phyloP scores from a whole-genome alignment of 2,797 vertebrate genomes.

The Fringilla coelebs region DNA sequence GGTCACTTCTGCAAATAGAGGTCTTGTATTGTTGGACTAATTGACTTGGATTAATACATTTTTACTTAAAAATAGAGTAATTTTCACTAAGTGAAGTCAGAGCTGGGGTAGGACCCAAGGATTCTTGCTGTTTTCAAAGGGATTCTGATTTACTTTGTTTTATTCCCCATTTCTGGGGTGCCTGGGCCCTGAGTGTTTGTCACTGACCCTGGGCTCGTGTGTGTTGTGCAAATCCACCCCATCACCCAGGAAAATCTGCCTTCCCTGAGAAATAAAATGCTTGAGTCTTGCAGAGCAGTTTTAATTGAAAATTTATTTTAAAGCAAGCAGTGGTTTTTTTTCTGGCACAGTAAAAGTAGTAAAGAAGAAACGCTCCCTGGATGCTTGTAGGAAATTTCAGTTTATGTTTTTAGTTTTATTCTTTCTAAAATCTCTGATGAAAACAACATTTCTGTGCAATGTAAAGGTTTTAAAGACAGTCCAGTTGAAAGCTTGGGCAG shows the following conservation, averaged over 20 bases:
- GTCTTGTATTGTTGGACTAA: not conserved
- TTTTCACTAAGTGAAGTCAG: not conserved
- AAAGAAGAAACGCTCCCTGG: not conserved
- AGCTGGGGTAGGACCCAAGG: not conserved
- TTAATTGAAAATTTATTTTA: not conserved
- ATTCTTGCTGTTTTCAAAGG: not conserved
- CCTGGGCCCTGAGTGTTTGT: not conserved
- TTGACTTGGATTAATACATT: not conserved
- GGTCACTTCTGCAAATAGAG: not conserved
- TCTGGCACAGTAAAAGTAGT: not conserved
- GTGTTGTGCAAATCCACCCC: not conserved
- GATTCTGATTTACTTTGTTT: not conserved
- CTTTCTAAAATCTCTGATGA: not conserved
- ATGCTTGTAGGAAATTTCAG: not conserved
- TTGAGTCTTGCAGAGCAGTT: not conserved
- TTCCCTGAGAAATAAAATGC: not conserved
- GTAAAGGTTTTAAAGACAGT: not conserved
- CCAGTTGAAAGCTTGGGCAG: not conserved
- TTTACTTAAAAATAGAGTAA: constrained; percentile 5
- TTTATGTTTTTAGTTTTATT: not conserved
- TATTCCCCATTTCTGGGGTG: not conserved
- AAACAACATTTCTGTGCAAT: not conserved
- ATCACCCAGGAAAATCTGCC: not conserved
- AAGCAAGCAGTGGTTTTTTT: not conserved
- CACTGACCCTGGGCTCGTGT: fast-evolving